Conservation (phyloP, 2,797 vertebrate species). For the Prunella strophiata region DNA sequence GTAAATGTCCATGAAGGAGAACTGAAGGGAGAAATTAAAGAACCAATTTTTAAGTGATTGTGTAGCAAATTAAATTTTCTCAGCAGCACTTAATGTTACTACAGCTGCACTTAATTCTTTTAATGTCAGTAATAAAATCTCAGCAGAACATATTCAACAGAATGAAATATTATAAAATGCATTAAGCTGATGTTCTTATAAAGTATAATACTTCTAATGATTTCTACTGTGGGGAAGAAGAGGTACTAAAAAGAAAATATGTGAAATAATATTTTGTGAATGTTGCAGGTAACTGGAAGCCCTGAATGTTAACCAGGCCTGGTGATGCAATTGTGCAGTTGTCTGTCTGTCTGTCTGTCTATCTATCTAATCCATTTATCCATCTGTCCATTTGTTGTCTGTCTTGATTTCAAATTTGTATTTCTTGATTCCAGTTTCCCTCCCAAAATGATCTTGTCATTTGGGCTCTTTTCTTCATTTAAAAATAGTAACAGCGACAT, state of each 20-base stretch:
- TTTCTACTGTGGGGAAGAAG: background rate
- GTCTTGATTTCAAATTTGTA: background rate
- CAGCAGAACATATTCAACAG: background rate
- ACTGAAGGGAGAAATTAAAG: background rate
- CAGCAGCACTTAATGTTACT: background rate
- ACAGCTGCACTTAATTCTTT: conserved; percentile 2
- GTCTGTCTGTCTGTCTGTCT: background rate
- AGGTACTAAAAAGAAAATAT: background rate
- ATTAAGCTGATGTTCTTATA: background rate
- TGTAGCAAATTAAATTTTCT: conserved; percentile 18
- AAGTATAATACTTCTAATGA: background rate
- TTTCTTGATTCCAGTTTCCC: background rate
- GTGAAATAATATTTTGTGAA: background rate
- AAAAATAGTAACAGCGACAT: background rate
- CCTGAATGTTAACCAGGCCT: background rate
- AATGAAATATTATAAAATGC: background rate
- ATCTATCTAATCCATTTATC: background rate
- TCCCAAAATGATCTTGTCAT: background rate
- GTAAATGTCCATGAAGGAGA: background rate
- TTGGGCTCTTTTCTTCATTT: background rate
- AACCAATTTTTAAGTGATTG: background rate
- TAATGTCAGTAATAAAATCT: conserved; percentile 13
- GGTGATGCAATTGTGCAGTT: fast-evolving
- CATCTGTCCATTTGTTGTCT: background rate
- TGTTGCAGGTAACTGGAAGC: background rate